These are phyloP conservation scores for Canis aureus DNA, from an alignment of 2,113 vertebrate species.

Conservation along the genomic window DNA sequence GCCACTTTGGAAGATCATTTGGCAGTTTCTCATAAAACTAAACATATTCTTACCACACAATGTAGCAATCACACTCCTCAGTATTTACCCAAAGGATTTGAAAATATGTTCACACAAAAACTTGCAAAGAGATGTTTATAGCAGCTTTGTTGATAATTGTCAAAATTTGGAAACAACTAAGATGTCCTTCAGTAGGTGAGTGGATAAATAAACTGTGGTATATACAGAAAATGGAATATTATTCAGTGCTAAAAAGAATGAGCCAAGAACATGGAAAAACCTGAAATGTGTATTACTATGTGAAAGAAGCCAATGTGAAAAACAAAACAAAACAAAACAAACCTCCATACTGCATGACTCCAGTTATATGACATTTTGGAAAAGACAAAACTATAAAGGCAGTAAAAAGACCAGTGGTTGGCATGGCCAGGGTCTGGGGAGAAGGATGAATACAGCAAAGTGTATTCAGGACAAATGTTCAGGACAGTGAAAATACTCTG, in stretches of 20 bases:
- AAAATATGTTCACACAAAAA: not conserved
- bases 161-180: not conserved
- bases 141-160: not conserved
- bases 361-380: not conserved
- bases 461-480: not conserved
- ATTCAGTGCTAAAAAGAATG: not conserved
- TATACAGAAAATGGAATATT: not conserved
- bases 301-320: not conserved
- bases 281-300: not conserved
- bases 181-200: not conserved
- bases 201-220: not conserved
- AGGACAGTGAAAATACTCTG: not conserved
- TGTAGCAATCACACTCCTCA: not conserved
- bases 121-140: not conserved
- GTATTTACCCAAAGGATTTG: not conserved
- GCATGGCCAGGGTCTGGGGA: not conserved
- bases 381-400: not conserved
- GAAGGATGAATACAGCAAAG: not conserved
- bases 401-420: not conserved
- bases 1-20: not conserved
- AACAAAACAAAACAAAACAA: not conserved
- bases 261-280: not conserved
- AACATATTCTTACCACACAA: not conserved
- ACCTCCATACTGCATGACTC: not conserved
- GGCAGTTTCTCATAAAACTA: not conserved